Percentiles rank a stretch among this genome's conserved stretches.
phyloP scores from a whole-genome alignment of 2,888 invertebrate species.

The Drosophila hamatofila region DNA sequence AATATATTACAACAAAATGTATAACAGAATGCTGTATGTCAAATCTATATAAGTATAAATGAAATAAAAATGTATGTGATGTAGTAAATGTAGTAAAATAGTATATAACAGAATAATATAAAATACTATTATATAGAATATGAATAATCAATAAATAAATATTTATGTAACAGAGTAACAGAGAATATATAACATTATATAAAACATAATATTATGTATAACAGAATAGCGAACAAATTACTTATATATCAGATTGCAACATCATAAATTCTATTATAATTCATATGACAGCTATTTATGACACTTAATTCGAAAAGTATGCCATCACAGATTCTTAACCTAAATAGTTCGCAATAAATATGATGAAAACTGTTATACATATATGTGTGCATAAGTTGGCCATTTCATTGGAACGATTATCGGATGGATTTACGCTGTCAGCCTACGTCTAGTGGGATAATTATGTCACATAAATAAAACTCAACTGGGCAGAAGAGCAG shows the following conservation, averaged over 20 bases:
- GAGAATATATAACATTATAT: no score
- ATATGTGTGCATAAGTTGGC: slow-evolving; percentile 1
- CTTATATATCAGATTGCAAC: not conserved
- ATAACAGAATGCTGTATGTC: no score
- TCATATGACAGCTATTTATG: not conserved
- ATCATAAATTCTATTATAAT: not conserved
- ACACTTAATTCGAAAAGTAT: no score
- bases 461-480: slow-evolving; percentile 54
- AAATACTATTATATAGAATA: no score
- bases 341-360: slow-evolving; percentile 7
- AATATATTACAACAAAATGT: no score
- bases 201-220: not conserved
- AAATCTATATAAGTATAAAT: no score
- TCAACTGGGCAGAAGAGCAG: slow-evolving; percentile 45
- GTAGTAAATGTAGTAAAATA: no score
- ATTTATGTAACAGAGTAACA: no score
- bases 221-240: not conserved
- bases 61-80: no score
- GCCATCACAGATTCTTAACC: not conserved
- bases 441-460: slow-evolving; percentile 50
- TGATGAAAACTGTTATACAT: slow-evolving; percentile 1
- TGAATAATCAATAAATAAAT: no score
- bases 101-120: no score
- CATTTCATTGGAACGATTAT: slow-evolving; percentile 23
- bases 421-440: slow-evolving; percentile 47